A percentile compares a stretch with the other conserved stretches of the same genome.
Evolutionary conservation across 2,888 invertebrate genomes (phyloP).

Genomic region (Peribatodes rhomboidaria): DNA sequence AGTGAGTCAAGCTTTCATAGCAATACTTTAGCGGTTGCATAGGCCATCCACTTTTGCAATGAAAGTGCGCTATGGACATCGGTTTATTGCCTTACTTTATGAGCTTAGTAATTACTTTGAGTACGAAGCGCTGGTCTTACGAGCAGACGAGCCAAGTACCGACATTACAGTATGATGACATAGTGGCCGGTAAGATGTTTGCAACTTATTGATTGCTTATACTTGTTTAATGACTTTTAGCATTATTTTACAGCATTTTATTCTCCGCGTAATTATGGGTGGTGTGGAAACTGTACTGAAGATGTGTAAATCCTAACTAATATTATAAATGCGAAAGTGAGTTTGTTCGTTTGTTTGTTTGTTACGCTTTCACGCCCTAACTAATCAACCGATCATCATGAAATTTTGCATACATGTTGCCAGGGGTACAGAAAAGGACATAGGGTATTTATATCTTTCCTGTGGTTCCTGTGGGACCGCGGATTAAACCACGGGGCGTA

Average conservation of each 20-base stretch:
- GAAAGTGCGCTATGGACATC: constrained; percentile 33
- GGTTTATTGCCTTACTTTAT: constrained; percentile 44
- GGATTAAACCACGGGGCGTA: too few species aligned
- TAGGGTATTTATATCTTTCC: too few species aligned
- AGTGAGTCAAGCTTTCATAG: constrained; percentile 14
- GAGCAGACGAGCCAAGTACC: constrained; percentile 25
- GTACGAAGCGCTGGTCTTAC: constrained; percentile 20
- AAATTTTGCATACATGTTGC: too few species aligned
- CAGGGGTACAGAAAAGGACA: too few species aligned
- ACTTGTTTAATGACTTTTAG: constrained; percentile 7
- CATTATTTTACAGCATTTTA: constrained; percentile 10
- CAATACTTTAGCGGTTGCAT: constrained; percentile 21
- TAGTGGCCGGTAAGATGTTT: constrained; percentile 21
- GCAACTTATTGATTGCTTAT: constrained; percentile 28
- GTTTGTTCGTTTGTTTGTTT: too few species aligned
- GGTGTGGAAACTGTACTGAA: constrained; percentile 3
- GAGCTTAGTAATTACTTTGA: constrained; percentile 39
- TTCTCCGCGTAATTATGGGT: constrained; percentile 4
- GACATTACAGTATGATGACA: constrained; percentile 28
- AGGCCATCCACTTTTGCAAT: constrained; percentile 35
- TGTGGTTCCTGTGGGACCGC: too few species aligned
- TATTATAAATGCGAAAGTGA: too few species aligned
- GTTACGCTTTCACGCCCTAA: too few species aligned
- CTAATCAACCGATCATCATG: too few species aligned
- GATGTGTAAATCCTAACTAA: too few species aligned